Evolutionary conservation across 1,140 invertebrate species (phyloP), one percentile per base, ranked within the genome.

Genomic region (Helicoverpa zea): DNA sequence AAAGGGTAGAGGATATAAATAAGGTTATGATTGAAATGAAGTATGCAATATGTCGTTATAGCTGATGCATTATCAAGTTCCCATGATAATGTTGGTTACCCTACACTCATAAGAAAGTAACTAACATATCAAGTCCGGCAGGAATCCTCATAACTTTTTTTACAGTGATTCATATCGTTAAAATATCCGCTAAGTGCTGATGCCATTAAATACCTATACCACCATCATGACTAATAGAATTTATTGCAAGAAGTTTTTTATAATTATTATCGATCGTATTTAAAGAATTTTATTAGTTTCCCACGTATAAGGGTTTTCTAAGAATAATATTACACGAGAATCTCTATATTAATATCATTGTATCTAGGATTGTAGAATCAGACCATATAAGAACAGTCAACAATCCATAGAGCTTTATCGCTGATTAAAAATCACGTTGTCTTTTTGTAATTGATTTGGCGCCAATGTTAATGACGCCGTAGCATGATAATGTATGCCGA

Each of bases 81-180:
- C 5, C 0, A 43, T 5, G 5, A 43, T 7, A 43, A 43, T 43
- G 11, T 29, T 58, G 64, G 63, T 16, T 64, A 79, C 76, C 63
- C 76, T 79, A 79, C 76, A 68, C 12, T 11, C n/a, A 52, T 23
- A 78, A 43, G 47, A 66, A 66, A 54, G 13, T 78, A 29, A 66
- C 49, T 52, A 47, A 75, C 56, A 51, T 70, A 74, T 63, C 75
- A 66, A 30, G 52, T 79, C 16, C 52, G 52, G 29, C 52, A 58
- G 64, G 63, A 79, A 79, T 79, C 7, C 35, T 79, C 29, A 79
- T 70, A 70, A 77, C 74, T 49, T 79, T 43, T 77, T 78, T 79
- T 79, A 79, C 63, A 54, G 51, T 79, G 76, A 79, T 79, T 68
- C 64, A 68, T 49, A 9, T 79, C 76, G 64, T 79, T 79, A 70